Evolutionary conservation across 2,113 vertebrate species (phyloP), one percentile per base, ranked within the genome.

Genomic region (Megaleporinus macrocephalus): DNA sequence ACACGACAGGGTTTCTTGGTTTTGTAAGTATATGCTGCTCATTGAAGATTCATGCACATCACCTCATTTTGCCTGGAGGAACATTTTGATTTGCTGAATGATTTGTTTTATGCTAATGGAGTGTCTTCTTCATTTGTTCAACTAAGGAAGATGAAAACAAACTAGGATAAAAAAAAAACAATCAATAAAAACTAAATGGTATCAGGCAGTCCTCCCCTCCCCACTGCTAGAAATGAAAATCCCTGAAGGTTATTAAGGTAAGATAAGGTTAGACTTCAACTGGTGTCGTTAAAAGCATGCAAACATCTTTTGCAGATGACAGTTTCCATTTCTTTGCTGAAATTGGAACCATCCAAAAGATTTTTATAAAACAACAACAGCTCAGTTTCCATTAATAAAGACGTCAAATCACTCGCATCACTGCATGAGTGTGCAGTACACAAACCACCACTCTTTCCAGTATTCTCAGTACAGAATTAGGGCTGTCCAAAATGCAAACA

Each of bases 251-350:
- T 75, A 26, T 13, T 70, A 29, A 15, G 44, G 41, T 55, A 65
- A 53, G 73, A 79, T 66, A 78, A 68, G 63, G 73, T 87, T 86
- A 87, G 80, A 83, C 13, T 73, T 76, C 69, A 57, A 59, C 51
- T 27, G 7, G 36, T n/a, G 16, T 70, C 33, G 44, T 69, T 47
- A 47, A 76, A 76, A n/a, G 75, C 87, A 89, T 80, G 87, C 86
- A 73, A 83, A 82, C 77, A 80, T 68, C 33, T 86, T 72, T 62
- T 86, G 73, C 83, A 87, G 86, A 91, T 91, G 90, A 92, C 87
- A 90, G 91, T 90, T 94, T 91, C 89, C 85, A 73, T 74, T 83
- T 89, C 76, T 79, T 82, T 22, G 75, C 87, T 92, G 88, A 91
- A 93, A 90, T 65, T 90, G 86, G 84, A 92, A 88, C 89, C 61